Evolutionary conservation across 2,888 invertebrate genomes (phyloP), one percentile per base, ranked within the genome.

Genomic region (Lottia gigantea): DNA sequence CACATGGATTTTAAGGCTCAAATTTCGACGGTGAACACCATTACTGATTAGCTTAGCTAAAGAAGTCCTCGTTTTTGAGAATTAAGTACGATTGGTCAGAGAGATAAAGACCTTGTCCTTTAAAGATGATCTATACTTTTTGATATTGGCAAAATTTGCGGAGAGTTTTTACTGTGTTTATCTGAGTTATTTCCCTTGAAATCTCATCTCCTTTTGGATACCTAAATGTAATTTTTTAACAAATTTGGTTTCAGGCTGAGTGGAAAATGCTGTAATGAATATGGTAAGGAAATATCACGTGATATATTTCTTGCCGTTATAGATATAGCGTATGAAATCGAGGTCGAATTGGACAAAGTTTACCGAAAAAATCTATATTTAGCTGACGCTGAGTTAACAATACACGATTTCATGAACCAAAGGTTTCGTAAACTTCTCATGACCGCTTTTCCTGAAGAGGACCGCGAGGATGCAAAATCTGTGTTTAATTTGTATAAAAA

Each of bases 401-500:
- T 31, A 46, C 47, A 61, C 14, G 6, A 66, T 46, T 62, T 47
- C 15, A 45, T 64, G 62, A 15, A 64, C 63, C 40, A 55, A 49
- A 64, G 72, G 61, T 73, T 71, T 26, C 67, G 74, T 61, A 68
- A 68, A 25, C 66, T 71, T 25, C 31, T 73, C 26, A 19, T 66
- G 2, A 40, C 45, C 40, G 16, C 71, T 63, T 74, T 70, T 70
- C 55, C 61, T 15, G 15, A 65, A 62, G 40, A 68, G 46, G 64
- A 74, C 1, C 63, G 68, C 12, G 31, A 66, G 1, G 76, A 78
- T 49, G 75, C 76, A 19, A 71, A 68, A 25, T 70, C 74, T 4
- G 73, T 78, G 19, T 76, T 80, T 49, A 76, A 81, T 64, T 80
- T 77, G 66, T 68, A 81, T 67, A 31, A 78, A 40, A 80, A 78